A percentile compares a stretch with the other conserved stretches of the same genome.
phyloP scores from a whole-genome alignment of 2,113 vertebrate species.

The Bucco capensis region DNA sequence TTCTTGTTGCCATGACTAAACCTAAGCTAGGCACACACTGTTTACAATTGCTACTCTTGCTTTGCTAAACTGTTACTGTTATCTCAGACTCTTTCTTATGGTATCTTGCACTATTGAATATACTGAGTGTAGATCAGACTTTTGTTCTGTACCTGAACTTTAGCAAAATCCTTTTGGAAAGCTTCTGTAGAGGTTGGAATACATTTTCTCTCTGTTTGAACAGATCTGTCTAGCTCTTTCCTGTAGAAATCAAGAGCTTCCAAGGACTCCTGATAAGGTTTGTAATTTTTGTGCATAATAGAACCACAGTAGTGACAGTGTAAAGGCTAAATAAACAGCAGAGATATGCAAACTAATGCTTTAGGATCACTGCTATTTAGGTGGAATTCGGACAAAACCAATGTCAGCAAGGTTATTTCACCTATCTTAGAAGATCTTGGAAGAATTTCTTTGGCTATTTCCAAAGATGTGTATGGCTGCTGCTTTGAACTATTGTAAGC shows the following conservation, averaged over 20 bases:
- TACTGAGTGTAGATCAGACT: not conserved
- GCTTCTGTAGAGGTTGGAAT: not conserved
- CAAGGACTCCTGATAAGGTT: not conserved
- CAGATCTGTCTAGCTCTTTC: not conserved
- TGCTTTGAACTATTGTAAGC: not conserved
- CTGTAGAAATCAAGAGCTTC: not conserved
- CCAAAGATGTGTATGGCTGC: not conserved
- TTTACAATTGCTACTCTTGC: not conserved
- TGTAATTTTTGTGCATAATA: not conserved
- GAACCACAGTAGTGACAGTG: not conserved
- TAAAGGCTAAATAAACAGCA: not conserved
- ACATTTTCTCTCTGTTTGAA: not conserved
- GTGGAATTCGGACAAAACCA: not conserved
- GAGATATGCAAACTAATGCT: not conserved
- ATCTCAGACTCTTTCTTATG: not conserved
- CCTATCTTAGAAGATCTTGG: not conserved
- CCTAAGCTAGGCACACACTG: not conserved
- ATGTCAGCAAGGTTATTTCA: not conserved
- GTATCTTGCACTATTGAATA: not conserved
- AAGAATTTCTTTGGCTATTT: not conserved
- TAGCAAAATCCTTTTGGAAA: not conserved
- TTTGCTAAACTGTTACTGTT: not conserved
- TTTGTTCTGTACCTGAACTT: not conserved
- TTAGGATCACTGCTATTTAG: not conserved
- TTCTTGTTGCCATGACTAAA: slow-evolving; percentile 5